Evolutionary conservation across 2,888 invertebrate genomes (phyloP).

Genomic region (Chrysolina oricalcia): DNA sequence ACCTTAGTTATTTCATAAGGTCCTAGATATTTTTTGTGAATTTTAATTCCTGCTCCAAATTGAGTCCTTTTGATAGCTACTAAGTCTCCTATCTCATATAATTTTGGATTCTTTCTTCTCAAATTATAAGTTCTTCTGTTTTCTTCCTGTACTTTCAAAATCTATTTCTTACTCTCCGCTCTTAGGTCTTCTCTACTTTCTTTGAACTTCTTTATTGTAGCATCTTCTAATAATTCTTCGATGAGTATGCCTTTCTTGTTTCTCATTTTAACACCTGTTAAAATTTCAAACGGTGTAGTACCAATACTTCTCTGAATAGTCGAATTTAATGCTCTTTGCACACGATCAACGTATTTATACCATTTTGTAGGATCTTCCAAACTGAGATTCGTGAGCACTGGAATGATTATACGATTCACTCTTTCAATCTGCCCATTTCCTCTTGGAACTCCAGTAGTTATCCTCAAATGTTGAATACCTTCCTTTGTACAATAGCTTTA

Average conservation of each 20-base stretch:
- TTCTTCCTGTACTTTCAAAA: constrained; percentile 53
- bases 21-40: constrained; percentile 63
- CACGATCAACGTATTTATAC: not conserved
- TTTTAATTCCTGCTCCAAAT: constrained; percentile 64
- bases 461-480: too few relatives aligned
- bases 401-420: too few relatives aligned
- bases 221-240: too few relatives aligned
- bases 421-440: too few relatives aligned
- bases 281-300: constrained; percentile 54
- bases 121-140: constrained; percentile 54
- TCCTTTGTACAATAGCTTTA: too few relatives aligned
- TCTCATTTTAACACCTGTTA: constrained; percentile 57
- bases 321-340: constrained; percentile 5
- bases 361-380: too few relatives aligned
- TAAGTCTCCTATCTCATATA: constrained; percentile 55
- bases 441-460: too few relatives aligned
- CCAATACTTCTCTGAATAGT: constrained; percentile 19
- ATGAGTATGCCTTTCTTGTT: too few relatives aligned
- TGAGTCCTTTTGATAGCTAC: constrained; percentile 67
- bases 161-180: constrained; percentile 49
- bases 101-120: constrained; percentile 51
- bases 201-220: too few relatives aligned
- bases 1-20: constrained; percentile 50
- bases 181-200: too few relatives aligned
- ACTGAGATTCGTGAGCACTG: too few relatives aligned